Evolutionary conservation across 2,113 vertebrate genomes (phyloP).

Genomic region (Gobius niger): DNA sequence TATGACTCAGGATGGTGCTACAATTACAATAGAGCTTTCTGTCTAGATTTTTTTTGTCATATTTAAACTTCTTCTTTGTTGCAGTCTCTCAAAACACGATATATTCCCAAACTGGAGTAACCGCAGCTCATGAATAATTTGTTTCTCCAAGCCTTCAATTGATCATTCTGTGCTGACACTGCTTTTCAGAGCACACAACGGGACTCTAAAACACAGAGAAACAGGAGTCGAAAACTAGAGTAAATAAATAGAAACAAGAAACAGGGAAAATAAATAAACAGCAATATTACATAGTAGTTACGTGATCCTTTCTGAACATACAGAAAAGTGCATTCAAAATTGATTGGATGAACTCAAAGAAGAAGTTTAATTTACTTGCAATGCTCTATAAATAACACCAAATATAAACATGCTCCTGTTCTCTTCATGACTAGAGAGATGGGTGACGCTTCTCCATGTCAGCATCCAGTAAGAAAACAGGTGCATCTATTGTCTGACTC

Average conservation of each 20-base stretch:
- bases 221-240: background rate
- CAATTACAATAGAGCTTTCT: background rate
- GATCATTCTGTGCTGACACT: constrained; percentile 2
- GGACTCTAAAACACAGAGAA: background rate
- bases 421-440: constrained; percentile 14
- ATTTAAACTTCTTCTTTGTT: background rate
- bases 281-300: constrained; percentile 9
- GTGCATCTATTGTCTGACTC: constrained; percentile 64
- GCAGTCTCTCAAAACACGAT: background rate
- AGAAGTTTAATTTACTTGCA: too few relatives aligned
- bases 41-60: background rate
- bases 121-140: constrained; percentile 48
- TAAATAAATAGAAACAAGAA: constrained; percentile 4
- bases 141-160: constrained; percentile 32
- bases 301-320: constrained; percentile 12
- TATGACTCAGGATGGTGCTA: background rate
- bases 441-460: constrained; percentile 34
- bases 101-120: background rate
- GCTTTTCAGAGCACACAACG: constrained; percentile 7
- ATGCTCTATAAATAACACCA: too few relatives aligned
- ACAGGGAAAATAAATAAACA: background rate
- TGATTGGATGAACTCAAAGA: too few relatives aligned
- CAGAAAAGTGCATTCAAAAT: background rate
- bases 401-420: background rate
- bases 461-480: constrained; percentile 56